Conservation (phyloP, 2,113 vertebrate species). For the Indicator maculatus region DNA sequence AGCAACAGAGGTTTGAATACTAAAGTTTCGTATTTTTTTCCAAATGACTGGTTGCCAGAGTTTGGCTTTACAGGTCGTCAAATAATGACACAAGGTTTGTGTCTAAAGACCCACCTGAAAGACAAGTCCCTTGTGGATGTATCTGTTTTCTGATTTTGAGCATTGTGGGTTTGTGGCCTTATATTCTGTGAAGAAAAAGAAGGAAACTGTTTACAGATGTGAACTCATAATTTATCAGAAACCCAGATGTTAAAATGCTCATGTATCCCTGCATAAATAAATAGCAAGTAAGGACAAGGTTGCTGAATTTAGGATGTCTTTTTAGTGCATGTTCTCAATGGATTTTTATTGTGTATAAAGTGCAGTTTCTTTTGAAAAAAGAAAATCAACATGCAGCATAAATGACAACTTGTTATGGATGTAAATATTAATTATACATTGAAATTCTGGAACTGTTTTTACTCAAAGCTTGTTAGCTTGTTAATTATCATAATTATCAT, state of each 20-base stretch:
- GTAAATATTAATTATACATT: conserved; percentile 75
- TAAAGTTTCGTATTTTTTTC: not conserved
- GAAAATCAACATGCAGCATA: conserved; percentile 48
- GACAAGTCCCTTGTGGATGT: not conserved
- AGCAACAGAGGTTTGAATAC: not conserved
- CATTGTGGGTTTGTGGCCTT: not conserved
- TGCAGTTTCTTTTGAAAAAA: not conserved
- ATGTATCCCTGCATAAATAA: conserved; percentile 29
- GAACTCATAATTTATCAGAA: not conserved
- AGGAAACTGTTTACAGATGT: not conserved
- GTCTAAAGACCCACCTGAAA: not conserved
- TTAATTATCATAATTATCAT: conserved; percentile 73
- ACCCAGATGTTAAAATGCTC: conserved; percentile 20
- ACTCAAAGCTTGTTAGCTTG: conserved; percentile 69
- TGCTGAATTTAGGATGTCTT: conserved; percentile 28
- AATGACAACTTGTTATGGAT: conserved; percentile 68
- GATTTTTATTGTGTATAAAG: conserved; percentile 27
- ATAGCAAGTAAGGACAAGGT: conserved; percentile 7
- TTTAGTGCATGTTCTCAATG: not conserved
- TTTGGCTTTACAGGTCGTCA: not conserved
- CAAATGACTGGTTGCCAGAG: not conserved
- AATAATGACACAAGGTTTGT: not conserved
- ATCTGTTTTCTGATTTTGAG: not conserved
- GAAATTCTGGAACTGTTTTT: conserved; percentile 73
- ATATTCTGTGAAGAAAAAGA: not conserved